Percentiles rank a stretch among this genome's conserved stretches.
Evolutionary conservation across 30 jellyfish, hydroid and myxozoan genomes (phyloP).

Genomic region (Haliclystus octoradiatus): DNA sequence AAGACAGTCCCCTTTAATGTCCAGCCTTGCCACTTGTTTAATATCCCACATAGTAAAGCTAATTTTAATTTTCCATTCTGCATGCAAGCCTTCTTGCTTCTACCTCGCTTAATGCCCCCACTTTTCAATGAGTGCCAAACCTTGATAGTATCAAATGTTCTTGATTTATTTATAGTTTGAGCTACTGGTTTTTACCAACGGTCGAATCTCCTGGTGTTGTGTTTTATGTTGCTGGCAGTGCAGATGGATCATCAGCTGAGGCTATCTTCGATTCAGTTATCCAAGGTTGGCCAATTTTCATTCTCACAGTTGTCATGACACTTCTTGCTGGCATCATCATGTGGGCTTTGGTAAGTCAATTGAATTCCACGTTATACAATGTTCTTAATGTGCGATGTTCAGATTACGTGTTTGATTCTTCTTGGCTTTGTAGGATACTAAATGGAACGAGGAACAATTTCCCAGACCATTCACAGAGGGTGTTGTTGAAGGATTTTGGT

Average conservation of each 20-base stretch:
- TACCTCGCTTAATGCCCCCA: no score
- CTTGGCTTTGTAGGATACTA: constrained; percentile 9
- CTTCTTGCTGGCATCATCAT: constrained; percentile 21
- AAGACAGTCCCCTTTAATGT: no score
- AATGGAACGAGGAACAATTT: constrained; percentile 7
- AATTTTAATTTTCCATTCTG: no score
- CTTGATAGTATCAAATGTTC: no score
- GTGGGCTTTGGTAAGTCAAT: constrained; percentile 34
- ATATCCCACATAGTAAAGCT: no score
- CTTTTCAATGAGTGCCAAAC: no score
- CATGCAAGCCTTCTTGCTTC: no score
- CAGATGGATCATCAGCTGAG: constrained; percentile 11
- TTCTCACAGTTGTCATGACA: constrained; percentile 10
- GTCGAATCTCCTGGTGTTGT: constrained; percentile 90
- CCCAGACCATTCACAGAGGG: constrained; percentile 7
- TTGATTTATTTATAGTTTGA: constrained; percentile 17
- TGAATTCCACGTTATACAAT: no score
- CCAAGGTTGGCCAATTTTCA: constrained; percentile 7
- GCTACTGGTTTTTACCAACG: constrained; percentile 36
- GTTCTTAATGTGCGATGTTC: not conserved
- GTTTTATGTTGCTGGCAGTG: constrained; percentile 28
- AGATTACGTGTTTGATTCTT: not conserved
- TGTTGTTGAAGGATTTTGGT: constrained; percentile 30
- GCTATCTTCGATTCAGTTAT: not conserved
- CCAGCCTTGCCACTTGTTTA: no score